These are phyloP conservation scores for Montifringilla adamsi DNA, from an alignment of 2,113 vertebrate genomes.

Conservation along the genomic window DNA sequence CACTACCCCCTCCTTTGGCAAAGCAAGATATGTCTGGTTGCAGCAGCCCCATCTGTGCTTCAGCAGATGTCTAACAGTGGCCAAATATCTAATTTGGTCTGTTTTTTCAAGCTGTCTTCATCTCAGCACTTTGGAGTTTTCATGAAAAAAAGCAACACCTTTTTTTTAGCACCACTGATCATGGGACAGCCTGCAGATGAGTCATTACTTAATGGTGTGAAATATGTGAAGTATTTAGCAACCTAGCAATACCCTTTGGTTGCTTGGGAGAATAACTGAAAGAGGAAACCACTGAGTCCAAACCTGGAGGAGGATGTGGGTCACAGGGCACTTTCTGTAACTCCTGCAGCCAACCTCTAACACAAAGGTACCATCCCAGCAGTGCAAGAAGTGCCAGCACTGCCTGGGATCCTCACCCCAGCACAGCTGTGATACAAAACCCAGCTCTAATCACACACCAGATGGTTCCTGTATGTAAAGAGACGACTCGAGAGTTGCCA, in stretches of 20 bases:
- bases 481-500: slow-evolving; percentile 41
- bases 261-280: background rate
- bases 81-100: background rate
- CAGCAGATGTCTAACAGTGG: background rate
- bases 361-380: background rate
- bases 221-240: background rate
- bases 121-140: background rate
- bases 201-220: background rate
- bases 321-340: background rate
- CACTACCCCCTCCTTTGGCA: background rate
- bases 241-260: background rate
- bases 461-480: slow-evolving; percentile 49
- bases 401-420: background rate
- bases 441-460: slow-evolving; percentile 35
- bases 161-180: background rate
- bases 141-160: background rate
- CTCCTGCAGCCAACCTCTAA: background rate
- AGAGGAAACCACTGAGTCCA: background rate
- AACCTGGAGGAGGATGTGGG: background rate
- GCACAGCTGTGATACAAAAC: background rate
- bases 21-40: background rate
- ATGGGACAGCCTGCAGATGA: background rate
- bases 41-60: background rate
- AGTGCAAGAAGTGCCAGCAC: background rate
- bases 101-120: background rate